Conservation (phyloP, 2,797 vertebrate genomes). For the Hapalemur alaotrensis region DNA sequence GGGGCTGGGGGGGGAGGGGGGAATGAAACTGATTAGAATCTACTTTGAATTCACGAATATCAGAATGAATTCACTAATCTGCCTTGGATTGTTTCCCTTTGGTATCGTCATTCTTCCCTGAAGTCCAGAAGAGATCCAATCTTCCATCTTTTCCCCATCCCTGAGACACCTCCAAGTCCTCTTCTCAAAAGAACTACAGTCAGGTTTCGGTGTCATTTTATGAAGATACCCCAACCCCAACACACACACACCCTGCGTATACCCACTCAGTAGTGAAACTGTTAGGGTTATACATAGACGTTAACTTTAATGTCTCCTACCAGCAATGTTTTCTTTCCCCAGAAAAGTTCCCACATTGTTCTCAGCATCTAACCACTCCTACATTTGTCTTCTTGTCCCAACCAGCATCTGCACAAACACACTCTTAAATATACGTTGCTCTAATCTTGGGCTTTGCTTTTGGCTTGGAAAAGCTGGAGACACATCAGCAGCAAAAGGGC, state of each 20-base stretch:
- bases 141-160: neutral
- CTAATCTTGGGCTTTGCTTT: conserved; percentile 20
- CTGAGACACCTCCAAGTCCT: neutral
- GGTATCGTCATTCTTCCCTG: neutral
- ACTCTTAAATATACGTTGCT: neutral
- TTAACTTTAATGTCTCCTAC: neutral
- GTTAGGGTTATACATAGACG: neutral
- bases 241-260: neutral
- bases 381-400: conserved; percentile 13
- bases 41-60: neutral
- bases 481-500: conserved; percentile 1
- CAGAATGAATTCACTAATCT: neutral
- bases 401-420: conserved; percentile 44
- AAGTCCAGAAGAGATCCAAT: neutral
- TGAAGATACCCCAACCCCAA: neutral
- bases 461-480: conserved; percentile 48
- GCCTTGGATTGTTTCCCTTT: neutral
- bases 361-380: conserved; percentile 25
- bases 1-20: neutral
- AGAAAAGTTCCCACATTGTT: conserved; percentile 14
- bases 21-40: conserved; percentile 14
- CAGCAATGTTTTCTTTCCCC: neutral
- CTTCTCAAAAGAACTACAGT: neutral
- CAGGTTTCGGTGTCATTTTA: neutral
- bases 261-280: neutral